phyloP scores from a whole-genome alignment of 2,797 vertebrate species.

The Syngnathus acus region DNA sequence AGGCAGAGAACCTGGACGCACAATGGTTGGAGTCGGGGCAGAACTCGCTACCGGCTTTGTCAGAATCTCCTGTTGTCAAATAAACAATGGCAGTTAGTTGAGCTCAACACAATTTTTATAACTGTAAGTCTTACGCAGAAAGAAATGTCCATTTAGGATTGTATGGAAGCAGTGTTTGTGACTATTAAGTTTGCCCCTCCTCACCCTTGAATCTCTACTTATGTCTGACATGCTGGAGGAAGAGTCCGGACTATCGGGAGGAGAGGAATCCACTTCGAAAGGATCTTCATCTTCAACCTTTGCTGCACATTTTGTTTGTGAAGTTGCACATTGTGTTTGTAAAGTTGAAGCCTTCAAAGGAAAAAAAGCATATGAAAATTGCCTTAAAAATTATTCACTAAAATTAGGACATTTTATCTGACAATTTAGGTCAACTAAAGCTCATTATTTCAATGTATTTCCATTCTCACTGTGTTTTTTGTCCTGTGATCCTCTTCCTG shows the following conservation, averaged over 20 bases:
- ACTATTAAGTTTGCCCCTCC: slow-evolving; percentile 16
- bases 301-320: slow-evolving; percentile 78
- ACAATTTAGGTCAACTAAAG: not conserved
- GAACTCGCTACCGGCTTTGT: slow-evolving; percentile 77
- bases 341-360: slow-evolving; percentile 9
- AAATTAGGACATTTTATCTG: not conserved
- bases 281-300: slow-evolving; percentile 88
- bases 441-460: not conserved
- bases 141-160: not conserved
- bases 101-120: not conserved
- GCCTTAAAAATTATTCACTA: not conserved
- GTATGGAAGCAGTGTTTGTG: not conserved
- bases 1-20: slow-evolving; percentile 90
- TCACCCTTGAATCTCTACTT: slow-evolving; percentile 56
- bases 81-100: not conserved
- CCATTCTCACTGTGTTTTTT: slow-evolving; percentile 56
- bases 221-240: slow-evolving; percentile 73
- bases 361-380: not conserved
- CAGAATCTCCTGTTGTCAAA: slow-evolving; percentile 71
- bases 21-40: slow-evolving; percentile 88
- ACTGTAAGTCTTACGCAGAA: not conserved
- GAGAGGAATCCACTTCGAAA: slow-evolving; percentile 86
- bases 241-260: slow-evolving; percentile 81
- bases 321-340: slow-evolving; percentile 56
- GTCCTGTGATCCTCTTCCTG: slow-evolving; percentile 83